Percentiles rank a stretch among this genome's conserved stretches.
Conservation (phyloP, 2,888 invertebrate species). For the Xestia sexstrigata region DNA sequence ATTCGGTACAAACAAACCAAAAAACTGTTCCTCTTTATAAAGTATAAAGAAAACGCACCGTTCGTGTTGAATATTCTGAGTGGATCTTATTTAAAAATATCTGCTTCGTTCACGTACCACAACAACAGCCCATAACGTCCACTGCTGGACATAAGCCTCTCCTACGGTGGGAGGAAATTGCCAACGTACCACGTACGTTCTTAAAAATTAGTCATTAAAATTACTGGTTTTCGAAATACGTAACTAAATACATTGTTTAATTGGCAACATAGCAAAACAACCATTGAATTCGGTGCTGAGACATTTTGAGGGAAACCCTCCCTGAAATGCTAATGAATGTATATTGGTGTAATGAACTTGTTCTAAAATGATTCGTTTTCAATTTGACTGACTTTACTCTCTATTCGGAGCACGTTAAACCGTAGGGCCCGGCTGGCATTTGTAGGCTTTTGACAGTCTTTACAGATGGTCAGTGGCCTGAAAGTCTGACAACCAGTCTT, state of each 20-base stretch:
- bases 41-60: not conserved
- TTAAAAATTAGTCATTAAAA: not conserved
- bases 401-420: not conserved
- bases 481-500: too few species aligned
- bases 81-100: not conserved
- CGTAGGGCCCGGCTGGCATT: not conserved
- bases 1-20: too few species aligned
- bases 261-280: not conserved
- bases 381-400: not conserved
- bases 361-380: constrained; percentile 1
- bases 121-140: too few species aligned
- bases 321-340: too few species aligned
- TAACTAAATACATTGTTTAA: not conserved
- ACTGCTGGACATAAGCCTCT: too few species aligned
- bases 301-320: constrained; percentile 67
- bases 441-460: too few species aligned
- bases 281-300: constrained; percentile 48
- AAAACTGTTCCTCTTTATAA: too few species aligned
- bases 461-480: too few species aligned
- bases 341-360: constrained; percentile 6
- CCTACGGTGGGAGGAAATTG: too few species aligned
- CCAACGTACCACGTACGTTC: not conserved
- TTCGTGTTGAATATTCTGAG: constrained; percentile 4
- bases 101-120: not conserved
- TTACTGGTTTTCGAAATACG: not conserved